Evolutionary conservation across 2,797 vertebrate species (phyloP).

Genomic region (Chiloscyllium punctatum): DNA sequence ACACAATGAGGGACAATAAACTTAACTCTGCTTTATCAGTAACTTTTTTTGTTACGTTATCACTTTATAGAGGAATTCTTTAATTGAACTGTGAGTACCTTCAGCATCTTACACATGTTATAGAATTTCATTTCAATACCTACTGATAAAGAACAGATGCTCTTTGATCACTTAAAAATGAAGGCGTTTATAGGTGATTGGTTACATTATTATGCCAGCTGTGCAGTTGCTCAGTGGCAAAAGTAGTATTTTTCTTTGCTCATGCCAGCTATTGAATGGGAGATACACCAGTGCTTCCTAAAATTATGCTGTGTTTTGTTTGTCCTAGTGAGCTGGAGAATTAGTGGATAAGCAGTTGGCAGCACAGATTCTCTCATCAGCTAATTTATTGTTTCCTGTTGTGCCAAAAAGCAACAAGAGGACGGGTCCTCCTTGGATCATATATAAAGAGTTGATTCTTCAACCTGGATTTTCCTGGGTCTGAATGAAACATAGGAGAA

Average conservation of each 20-base stretch:
- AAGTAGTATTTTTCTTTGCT: not conserved
- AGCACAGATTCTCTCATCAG: not conserved
- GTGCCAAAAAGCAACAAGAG: not conserved
- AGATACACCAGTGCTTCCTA: not conserved
- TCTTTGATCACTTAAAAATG: not conserved
- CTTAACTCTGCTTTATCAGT: not conserved
- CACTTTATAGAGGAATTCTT: not conserved
- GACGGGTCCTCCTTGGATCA: not conserved
- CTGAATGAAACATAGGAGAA: not conserved
- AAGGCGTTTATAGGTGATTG: not conserved
- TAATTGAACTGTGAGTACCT: not conserved
- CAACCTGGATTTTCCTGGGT: not conserved
- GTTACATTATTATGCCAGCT: conserved; percentile 2
- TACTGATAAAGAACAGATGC: not conserved
- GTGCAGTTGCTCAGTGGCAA: not conserved
- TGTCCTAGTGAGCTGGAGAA: not conserved
- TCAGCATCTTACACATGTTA: not conserved
- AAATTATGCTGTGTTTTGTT: not conserved
- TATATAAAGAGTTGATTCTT: not conserved
- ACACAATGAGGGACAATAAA: not conserved
- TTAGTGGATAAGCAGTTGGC: not conserved
- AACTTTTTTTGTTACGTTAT: not conserved
- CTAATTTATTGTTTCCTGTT: not conserved
- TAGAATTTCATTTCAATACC: not conserved
- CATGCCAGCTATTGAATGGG: not conserved